Conservation (phyloP, 2,888 invertebrate genomes). For the Pedicia rivosa region DNA sequence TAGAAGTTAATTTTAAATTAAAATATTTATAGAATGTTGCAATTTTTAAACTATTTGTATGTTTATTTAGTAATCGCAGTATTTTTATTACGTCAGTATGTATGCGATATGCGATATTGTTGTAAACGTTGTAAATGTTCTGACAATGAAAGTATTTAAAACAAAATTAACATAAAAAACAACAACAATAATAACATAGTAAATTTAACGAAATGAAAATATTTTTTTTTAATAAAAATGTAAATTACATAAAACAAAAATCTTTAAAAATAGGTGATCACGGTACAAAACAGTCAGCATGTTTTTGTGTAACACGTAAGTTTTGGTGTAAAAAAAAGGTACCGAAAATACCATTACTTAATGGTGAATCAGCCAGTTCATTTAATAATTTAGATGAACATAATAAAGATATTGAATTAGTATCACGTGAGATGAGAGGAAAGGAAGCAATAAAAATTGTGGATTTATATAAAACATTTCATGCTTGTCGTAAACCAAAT, state of each 20-base stretch:
- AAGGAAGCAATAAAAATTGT: constrained; percentile 60
- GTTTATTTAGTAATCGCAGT: too few species aligned
- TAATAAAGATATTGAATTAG: constrained; percentile 50
- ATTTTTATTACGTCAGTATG: too few species aligned
- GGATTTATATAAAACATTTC: constrained; percentile 55
- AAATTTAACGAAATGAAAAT: too few species aligned
- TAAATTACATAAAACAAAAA: too few species aligned
- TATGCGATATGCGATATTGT: too few species aligned
- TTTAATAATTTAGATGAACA: constrained; percentile 34
- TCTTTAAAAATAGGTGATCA: constrained; percentile 70
- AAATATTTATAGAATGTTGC: background rate
- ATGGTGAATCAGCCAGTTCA: constrained; percentile 26
- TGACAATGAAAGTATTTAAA: too few species aligned
- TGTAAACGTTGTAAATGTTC: too few species aligned
- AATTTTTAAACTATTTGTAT: too few species aligned
- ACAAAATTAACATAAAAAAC: too few species aligned
- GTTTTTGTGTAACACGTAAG: constrained; percentile 55
- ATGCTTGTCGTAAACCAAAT: constrained; percentile 45
- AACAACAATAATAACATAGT: too few species aligned
- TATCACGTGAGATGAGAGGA: constrained; percentile 52
- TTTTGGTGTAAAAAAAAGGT: constrained; percentile 45
- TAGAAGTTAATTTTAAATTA: too few species aligned
- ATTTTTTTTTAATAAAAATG: constrained; percentile 7
- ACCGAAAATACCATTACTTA: constrained; percentile 23
- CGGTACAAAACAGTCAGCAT: constrained; percentile 55